These are phyloP conservation scores for Protobothrops flavoviridis DNA, from an alignment of 2,113 vertebrate genomes.

Conservation along the genomic window DNA sequence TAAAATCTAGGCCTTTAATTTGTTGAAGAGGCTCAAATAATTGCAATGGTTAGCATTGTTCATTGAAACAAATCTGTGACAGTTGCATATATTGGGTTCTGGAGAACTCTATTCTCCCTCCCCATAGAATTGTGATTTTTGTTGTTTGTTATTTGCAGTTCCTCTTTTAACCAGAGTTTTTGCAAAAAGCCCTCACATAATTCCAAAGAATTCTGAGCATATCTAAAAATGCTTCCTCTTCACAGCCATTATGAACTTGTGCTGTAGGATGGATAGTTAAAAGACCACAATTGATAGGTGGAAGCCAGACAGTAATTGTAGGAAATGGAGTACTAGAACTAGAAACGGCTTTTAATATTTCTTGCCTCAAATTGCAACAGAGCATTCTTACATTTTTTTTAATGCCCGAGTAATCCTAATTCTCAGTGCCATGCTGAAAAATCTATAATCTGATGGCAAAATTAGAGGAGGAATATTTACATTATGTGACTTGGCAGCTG, in stretches of 20 bases:
- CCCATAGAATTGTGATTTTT: neutral
- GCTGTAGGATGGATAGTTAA: neutral
- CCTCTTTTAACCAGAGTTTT: neutral
- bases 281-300: neutral
- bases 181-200: neutral
- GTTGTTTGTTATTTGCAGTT: neutral
- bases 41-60: conserved; percentile 29
- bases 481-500: neutral
- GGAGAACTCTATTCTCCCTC: neutral
- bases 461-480: neutral
- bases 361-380: neutral
- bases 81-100: neutral
- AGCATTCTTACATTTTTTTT: neutral
- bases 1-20: neutral
- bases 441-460: neutral
- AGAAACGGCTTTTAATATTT: neutral
- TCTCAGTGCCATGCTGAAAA: neutral
- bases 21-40: neutral
- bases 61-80: conserved; percentile 14
- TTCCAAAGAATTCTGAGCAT: neutral
- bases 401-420: neutral
- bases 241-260: neutral
- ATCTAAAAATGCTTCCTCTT: neutral
- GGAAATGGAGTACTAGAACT: neutral
- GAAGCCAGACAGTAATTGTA: neutral